Base-by-base conservation (phyloP, 1,140 invertebrate genomes). In the Drosophila sucinea region DNA sequence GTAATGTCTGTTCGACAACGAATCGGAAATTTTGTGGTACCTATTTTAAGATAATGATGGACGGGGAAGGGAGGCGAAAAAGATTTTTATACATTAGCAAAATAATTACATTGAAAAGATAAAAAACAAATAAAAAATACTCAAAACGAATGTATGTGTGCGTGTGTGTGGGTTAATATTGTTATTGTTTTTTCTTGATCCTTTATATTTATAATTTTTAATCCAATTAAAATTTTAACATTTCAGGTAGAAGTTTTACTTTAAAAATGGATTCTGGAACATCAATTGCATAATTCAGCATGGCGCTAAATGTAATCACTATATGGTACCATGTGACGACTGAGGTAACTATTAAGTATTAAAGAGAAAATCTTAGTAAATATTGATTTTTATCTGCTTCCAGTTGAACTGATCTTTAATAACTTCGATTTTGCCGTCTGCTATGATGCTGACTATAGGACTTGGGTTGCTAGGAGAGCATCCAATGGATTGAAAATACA, bases 21-120 rank as follows among this genome's bases (percentile, higher is more conserved):
- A 96, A 96, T 92, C 97, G 96, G 94, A 99, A 99, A 94, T 98
- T 98, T 78, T 96, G 95, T 58, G 99, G 99, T 80, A 99, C 98
- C 99, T 99, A 94, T 82, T 60, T 40, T 4, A 38, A 38, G 11
- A 2, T 55, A 11, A 44, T 67, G 44, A 35, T 64, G 10, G 66
- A 60, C 17, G 17, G 47, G 58, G 38, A 40, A 23, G 40, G 23
- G 38, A 67, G 47, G 27, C 62, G 58, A 77, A 30, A 10, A 64
- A 64, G 10, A 32, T 41, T 17, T 30, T 29, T n/a, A 61, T 2
- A 61, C 1, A 11, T 40, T 61, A 30, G 33, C 11, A 30, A 44
- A 61, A 30, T 29, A 47, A 35, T 54, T 11, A 51, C 23, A 25
- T 23, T 47, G 2, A 51, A 51, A 51, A 51, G 2, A 27, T 25